phyloP scores from a whole-genome alignment of 2,797 vertebrate species.

The Hemibagrus guttatus region DNA sequence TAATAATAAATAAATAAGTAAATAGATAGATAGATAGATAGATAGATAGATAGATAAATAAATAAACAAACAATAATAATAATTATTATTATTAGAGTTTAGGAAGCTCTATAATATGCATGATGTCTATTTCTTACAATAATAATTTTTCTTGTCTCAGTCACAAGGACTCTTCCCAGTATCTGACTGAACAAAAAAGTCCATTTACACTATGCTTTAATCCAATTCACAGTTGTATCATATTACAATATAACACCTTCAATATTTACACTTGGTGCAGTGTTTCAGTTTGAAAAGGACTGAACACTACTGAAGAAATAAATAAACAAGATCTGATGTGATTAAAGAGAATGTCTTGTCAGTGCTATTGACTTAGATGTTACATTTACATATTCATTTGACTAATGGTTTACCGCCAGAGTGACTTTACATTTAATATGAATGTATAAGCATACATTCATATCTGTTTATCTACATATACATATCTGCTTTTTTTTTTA shows the following conservation, averaged over 20 bases:
- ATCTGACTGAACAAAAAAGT: neutral
- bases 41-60: no score
- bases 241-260: neutral
- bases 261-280: neutral
- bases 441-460: neutral
- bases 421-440: neutral
- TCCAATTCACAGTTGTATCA: neutral
- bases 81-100: neutral
- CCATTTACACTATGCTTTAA: neutral
- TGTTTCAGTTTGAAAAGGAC: neutral
- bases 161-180: neutral
- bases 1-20: slow-evolving; percentile 36
- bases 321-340: neutral
- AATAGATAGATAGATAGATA: no score
- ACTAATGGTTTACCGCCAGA: no score
- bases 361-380: neutral
- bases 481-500: slow-evolving; percentile 56
- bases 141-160: neutral
- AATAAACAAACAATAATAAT: no score
- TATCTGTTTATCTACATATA: no score
- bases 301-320: neutral
- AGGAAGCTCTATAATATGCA: neutral
- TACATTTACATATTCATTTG: neutral
- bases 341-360: neutral
- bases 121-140: neutral